These are phyloP conservation scores for Lepisosteus oculatus DNA, from an alignment of 2,113 vertebrate genomes.

Conservation along the genomic window DNA sequence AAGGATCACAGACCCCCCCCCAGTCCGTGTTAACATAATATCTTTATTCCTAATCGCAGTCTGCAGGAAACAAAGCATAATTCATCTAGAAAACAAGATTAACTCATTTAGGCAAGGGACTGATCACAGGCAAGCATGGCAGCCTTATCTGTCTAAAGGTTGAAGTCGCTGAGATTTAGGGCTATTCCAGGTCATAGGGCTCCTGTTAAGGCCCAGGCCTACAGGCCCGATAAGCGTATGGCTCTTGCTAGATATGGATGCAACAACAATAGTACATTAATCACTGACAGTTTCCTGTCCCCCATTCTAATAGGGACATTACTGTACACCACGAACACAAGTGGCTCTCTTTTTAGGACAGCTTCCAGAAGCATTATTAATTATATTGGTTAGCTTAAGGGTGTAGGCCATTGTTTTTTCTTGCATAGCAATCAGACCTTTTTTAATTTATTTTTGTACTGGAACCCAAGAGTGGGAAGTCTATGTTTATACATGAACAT, in stretches of 20 bases:
- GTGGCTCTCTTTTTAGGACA: slow-evolving; percentile 38
- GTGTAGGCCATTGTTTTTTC: slow-evolving; percentile 33
- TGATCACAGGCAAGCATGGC: slow-evolving; percentile 62
- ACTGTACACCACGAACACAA: slow-evolving; percentile 38
- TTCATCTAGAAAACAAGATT: slow-evolving; percentile 82
- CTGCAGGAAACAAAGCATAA: slow-evolving; percentile 75
- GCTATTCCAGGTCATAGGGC: slow-evolving; percentile 63
- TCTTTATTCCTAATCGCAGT: slow-evolving; percentile 77
- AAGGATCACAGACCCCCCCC: slow-evolving; percentile 21
- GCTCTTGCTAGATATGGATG: slow-evolving; percentile 67
- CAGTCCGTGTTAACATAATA: slow-evolving; percentile 65
- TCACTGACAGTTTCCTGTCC: slow-evolving; percentile 62
- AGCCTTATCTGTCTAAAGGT: slow-evolving; percentile 62
- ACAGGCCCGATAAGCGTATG: slow-evolving; percentile 67
- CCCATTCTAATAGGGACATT: slow-evolving; percentile 59
- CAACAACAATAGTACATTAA: slow-evolving; percentile 74
- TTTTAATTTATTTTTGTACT: slow-evolving; percentile 16
- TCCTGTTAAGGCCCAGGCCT: slow-evolving; percentile 58
- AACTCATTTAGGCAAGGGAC: slow-evolving; percentile 71
- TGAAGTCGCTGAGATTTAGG: slow-evolving; percentile 62
- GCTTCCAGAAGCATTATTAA: slow-evolving; percentile 50
- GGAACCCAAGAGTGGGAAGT: no score
- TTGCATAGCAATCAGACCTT: slow-evolving; percentile 33
- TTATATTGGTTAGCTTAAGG: slow-evolving; percentile 37
- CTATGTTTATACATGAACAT: no score